Evolutionary conservation across 2,113 vertebrate species (phyloP).

Genomic region (Heloderma charlesbogerti): DNA sequence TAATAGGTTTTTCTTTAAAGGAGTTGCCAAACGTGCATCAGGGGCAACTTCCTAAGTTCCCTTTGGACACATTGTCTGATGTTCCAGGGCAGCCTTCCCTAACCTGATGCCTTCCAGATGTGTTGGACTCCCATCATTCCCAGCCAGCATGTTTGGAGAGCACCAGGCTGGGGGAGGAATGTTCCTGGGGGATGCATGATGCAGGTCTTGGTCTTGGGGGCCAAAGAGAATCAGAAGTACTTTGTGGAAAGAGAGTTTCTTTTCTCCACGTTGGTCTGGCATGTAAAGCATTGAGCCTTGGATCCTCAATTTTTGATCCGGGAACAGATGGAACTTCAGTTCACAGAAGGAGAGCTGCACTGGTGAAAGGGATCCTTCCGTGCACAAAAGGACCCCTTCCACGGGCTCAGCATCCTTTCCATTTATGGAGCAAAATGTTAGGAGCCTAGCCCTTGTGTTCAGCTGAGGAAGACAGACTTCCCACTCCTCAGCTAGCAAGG

Average conservation of each 20-base stretch:
- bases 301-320: background rate
- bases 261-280: background rate
- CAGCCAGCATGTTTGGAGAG: no score
- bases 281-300: background rate
- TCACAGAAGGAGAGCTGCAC: background rate
- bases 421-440: background rate
- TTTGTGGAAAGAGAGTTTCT: background rate
- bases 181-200: background rate
- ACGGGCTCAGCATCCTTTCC: background rate
- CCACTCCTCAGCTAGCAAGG: background rate
- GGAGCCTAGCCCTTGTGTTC: background rate
- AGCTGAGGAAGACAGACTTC: background rate
- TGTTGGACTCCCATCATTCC: no score
- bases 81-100: background rate
- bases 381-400: background rate
- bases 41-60: background rate
- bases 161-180: background rate
- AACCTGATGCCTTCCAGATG: no score
- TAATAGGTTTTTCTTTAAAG: background rate
- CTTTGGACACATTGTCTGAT: background rate
- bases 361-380: background rate
- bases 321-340: background rate
- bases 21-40: background rate
- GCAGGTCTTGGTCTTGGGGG: background rate
- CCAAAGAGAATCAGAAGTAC: background rate